phyloP scores from a whole-genome alignment of 2,113 vertebrate genomes.

The Sclerurus mexicanus region DNA sequence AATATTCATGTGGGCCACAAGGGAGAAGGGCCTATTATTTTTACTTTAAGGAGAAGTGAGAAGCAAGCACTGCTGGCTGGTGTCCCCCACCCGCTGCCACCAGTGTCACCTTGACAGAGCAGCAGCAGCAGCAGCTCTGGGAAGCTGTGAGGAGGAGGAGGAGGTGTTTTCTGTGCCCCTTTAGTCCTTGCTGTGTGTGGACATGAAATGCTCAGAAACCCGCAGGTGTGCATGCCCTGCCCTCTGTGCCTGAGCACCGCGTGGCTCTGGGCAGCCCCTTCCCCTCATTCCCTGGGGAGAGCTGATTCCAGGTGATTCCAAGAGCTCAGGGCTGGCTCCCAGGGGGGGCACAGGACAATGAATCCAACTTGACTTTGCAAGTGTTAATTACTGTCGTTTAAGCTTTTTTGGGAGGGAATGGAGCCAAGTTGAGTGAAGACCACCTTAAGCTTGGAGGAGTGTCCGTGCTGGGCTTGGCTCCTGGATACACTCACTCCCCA shows the following conservation, averaged over 20 bases:
- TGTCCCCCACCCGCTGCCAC: not conserved
- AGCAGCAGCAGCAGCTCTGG: not conserved
- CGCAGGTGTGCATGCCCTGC: not conserved
- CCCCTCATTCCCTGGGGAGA: not conserved
- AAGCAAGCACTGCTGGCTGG: not conserved
- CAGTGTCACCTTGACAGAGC: not conserved
- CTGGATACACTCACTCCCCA: not conserved
- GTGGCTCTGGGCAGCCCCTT: not conserved
- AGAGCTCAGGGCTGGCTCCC: not conserved
- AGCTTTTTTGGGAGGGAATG: not conserved
- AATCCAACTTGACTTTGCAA: not conserved
- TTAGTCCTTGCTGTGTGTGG: not conserved
- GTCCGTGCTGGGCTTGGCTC: not conserved
- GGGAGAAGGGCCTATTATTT: constrained; percentile 31
- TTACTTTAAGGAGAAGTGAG: constrained; percentile 5
- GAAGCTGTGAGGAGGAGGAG: not conserved
- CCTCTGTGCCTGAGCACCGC: rapidly evolving
- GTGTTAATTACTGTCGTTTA: not conserved
- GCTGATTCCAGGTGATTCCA: not conserved
- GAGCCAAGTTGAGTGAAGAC: not conserved
- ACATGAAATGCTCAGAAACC: not conserved
- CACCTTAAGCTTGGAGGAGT: not conserved
- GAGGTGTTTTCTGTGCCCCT: not conserved
- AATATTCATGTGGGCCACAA: constrained; percentile 38
- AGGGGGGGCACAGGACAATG: not conserved